Evolutionary conservation across 2,888 invertebrate species (phyloP), one percentile per base, ranked within the genome.

Genomic region (Microctonus aethiopoides): DNA sequence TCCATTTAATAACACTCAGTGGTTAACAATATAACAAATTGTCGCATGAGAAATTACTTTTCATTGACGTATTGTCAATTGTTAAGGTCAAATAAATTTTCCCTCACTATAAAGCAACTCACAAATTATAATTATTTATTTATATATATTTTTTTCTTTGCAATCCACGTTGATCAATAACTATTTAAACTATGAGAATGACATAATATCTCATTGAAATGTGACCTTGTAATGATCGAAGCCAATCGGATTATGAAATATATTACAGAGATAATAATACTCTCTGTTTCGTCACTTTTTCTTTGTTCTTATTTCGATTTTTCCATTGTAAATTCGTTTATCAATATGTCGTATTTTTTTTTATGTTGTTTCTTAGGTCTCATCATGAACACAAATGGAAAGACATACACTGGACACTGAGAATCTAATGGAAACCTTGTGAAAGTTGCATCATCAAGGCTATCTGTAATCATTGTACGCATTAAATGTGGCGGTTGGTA

Each of bases 371-470:
- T n/a, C n/a, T n/a, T n/a, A n/a, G n/a, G n/a, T n/a, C n/a, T n/a
- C n/a, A n/a, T n/a, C n/a, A n/a, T n/a, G n/a, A n/a, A n/a, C n/a
- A n/a, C n/a, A n/a, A n/a, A n/a, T n/a, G n/a, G n/a, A 57, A 16
- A 57, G 20, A 32, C 34, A 20, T 4, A n/a, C n/a, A 20, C 16
- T 46, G 1, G 16, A n/a, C 34, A 32, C 34, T 26, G 57, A 32
- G 46, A 16, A 16, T n/a, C 32, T 13, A 57, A 16, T 34, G 57
- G 32, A n/a, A 83, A 83, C 83, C 82, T 84, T 81, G 83, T 77
- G 80, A 83, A 80, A 80, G 83, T 84, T 84, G 81, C 82, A 82
- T 84, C 82, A 83, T 75, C 82, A 80, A 83, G 83, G 83, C 81
- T 81, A 77, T 74, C 68, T 68, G 64, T 76, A 76, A 78, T 80